A percentile compares a stretch with the other conserved stretches of the same genome.
phyloP scores from a whole-genome alignment of 2,113 vertebrate genomes.

The Eira barbara region DNA sequence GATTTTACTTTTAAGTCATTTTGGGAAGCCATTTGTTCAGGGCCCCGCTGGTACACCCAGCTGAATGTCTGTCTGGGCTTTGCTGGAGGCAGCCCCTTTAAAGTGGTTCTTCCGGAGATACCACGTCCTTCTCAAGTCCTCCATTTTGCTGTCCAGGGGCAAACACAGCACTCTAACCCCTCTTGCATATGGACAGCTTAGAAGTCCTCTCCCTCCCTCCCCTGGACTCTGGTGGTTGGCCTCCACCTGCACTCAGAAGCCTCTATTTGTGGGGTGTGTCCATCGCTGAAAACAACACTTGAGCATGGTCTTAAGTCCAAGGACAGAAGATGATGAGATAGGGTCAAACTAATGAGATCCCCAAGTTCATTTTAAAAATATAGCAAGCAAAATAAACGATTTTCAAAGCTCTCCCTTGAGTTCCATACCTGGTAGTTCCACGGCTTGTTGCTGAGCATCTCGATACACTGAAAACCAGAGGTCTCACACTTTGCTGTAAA shows the following conservation, averaged over 20 bases:
- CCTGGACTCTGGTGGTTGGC: not conserved
- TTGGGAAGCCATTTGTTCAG: not conserved
- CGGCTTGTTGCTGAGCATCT: constrained; percentile 92
- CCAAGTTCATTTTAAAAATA: not conserved
- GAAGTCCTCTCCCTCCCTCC: not conserved
- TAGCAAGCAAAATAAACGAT: not conserved
- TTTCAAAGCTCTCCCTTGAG: not conserved
- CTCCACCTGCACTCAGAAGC: not conserved
- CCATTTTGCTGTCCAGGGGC: not conserved
- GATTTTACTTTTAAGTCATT: not conserved
- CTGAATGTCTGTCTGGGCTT: not conserved
- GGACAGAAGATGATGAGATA: not conserved
- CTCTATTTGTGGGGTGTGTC: fast-evolving
- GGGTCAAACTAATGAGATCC: not conserved
- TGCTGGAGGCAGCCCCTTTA: not conserved
- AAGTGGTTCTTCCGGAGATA: not conserved
- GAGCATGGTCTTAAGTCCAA: not conserved
- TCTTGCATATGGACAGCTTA: not conserved
- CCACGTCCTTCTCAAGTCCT: not conserved
- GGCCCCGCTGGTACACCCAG: not conserved
- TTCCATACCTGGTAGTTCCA: constrained; percentile 95
- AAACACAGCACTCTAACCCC: not conserved
- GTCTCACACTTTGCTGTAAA: constrained; percentile 93
- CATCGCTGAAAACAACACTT: not conserved
- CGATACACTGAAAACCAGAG: constrained; percentile 94